These are phyloP conservation scores for Ceyx melanurus DNA, from an alignment of 2,113 vertebrate genomes.

Conservation along the genomic window DNA sequence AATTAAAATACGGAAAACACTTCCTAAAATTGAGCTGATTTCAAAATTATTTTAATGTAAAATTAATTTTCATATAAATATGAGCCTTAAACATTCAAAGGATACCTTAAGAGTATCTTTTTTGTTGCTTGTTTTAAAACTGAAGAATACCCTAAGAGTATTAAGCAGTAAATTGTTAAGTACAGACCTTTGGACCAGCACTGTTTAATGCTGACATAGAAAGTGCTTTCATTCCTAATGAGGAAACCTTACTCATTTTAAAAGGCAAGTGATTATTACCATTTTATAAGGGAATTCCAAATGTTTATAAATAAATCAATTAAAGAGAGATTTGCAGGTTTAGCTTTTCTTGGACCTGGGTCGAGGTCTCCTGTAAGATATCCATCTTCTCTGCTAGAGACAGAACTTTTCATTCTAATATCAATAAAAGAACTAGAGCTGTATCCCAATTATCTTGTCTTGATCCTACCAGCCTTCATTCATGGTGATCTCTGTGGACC, in stretches of 20 bases:
- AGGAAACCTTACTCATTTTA: slow-evolving; percentile 21
- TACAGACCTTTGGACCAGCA: slow-evolving; percentile 17
- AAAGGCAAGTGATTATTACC: slow-evolving; percentile 1
- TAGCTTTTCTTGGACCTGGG: not conserved
- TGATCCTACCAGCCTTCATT: not conserved
- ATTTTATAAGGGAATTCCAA: slow-evolving; percentile 35
- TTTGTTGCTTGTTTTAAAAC: slow-evolving; percentile 1
- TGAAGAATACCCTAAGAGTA: not conserved
- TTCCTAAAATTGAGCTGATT: not conserved
- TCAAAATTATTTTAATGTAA: slow-evolving; percentile 27
- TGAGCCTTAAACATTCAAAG: slow-evolving; percentile 13
- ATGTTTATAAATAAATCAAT: slow-evolving; percentile 39
- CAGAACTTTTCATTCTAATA: slow-evolving; percentile 19
- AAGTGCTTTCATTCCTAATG: slow-evolving; percentile 36
- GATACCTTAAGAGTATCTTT: not conserved
- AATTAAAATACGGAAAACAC: slow-evolving; percentile 21
- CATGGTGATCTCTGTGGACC: not conserved
- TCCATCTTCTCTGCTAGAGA: slow-evolving; percentile 32
- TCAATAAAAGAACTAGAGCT: not conserved
- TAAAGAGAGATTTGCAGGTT: slow-evolving; percentile 9
- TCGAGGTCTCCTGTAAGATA: not conserved
- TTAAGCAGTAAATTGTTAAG: not conserved
- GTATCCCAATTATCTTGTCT: not conserved
- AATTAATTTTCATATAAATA: slow-evolving; percentile 34
- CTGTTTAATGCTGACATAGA: not conserved